Conservation (phyloP, 2,113 vertebrate genomes). For the Pollachius pollachius region DNA sequence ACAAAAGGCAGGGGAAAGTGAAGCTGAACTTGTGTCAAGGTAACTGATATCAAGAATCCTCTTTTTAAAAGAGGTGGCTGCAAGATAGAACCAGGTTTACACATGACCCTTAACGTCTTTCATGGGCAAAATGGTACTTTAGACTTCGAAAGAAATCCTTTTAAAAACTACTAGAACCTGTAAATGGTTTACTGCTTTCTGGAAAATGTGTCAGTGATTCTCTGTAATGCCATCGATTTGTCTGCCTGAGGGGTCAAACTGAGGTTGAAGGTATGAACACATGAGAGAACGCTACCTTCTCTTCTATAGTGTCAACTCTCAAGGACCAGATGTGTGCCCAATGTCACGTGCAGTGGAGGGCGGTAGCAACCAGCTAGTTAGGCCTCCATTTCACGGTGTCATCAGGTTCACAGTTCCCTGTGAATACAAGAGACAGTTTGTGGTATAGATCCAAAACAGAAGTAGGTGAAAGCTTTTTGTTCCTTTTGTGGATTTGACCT, state of each 20-base stretch:
- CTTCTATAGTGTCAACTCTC: neutral
- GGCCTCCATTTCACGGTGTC: too few relatives aligned
- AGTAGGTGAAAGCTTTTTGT: too few relatives aligned
- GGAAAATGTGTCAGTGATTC: neutral
- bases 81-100: neutral
- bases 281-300: too few relatives aligned
- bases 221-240: too few relatives aligned
- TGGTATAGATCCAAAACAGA: too few relatives aligned
- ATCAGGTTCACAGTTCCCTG: too few relatives aligned
- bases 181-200: slow-evolving; percentile 26
- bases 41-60: slow-evolving; percentile 39
- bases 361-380: too few relatives aligned
- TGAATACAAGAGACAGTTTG: too few relatives aligned
- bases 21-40: slow-evolving; percentile 43
- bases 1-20: slow-evolving; percentile 57
- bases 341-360: too few relatives aligned
- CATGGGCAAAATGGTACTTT: neutral
- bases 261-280: too few relatives aligned
- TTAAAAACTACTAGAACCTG: slow-evolving; percentile 15
- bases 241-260: too few relatives aligned
- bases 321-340: neutral
- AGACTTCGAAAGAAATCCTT: neutral
- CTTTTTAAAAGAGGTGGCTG: slow-evolving; percentile 36
- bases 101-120: neutral
- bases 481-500: too few relatives aligned